These are phyloP conservation scores for Panagrolaimus sp. DNA, from an alignment of 1,140 invertebrate genomes.

Conservation along the genomic window DNA sequence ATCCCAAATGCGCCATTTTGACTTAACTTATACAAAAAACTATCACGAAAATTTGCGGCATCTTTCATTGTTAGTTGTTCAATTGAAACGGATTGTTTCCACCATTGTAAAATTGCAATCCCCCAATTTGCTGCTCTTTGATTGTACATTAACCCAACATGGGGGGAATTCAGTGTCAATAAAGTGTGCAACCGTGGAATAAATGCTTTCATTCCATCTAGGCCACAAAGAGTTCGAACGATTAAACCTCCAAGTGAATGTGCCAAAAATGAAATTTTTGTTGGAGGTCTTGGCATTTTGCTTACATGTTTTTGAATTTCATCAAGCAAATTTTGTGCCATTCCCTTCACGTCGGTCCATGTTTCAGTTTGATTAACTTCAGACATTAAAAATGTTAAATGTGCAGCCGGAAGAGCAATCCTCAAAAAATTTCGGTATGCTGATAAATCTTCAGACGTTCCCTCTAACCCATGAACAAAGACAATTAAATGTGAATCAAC, in stretches of 20 bases:
- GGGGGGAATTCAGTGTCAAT: slow-evolving; percentile 27
- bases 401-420: slow-evolving; percentile 27
- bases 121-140: slow-evolving; percentile 33
- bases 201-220: slow-evolving; percentile 21
- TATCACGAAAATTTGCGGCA: slow-evolving; percentile 16
- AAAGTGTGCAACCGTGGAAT: slow-evolving; percentile 24
- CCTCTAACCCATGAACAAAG: slow-evolving; percentile 36
- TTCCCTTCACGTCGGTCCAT: slow-evolving; percentile 23
- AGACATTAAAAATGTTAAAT: slow-evolving; percentile 31
- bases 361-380: slow-evolving; percentile 38
- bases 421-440: slow-evolving; percentile 27
- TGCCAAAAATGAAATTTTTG: slow-evolving; percentile 26
- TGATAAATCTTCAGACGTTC: slow-evolving; percentile 28
- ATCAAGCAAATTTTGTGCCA: slow-evolving; percentile 35
- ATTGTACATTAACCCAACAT: slow-evolving; percentile 30
- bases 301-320: slow-evolving; percentile 24
- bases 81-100: slow-evolving; percentile 28
- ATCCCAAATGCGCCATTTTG: slow-evolving; percentile 21
- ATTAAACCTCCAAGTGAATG: slow-evolving; percentile 33
- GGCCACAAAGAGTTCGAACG: slow-evolving; percentile 23
- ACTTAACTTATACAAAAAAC: slow-evolving; percentile 24
- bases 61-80: slow-evolving; percentile 31
- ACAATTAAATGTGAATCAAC: slow-evolving; percentile 28
- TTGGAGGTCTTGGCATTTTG: slow-evolving; percentile 21
- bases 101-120: slow-evolving; percentile 29